Evolutionary conservation across 2,113 vertebrate species (phyloP), one percentile per base, ranked within the genome.

Genomic region (Polyodon spathula): DNA sequence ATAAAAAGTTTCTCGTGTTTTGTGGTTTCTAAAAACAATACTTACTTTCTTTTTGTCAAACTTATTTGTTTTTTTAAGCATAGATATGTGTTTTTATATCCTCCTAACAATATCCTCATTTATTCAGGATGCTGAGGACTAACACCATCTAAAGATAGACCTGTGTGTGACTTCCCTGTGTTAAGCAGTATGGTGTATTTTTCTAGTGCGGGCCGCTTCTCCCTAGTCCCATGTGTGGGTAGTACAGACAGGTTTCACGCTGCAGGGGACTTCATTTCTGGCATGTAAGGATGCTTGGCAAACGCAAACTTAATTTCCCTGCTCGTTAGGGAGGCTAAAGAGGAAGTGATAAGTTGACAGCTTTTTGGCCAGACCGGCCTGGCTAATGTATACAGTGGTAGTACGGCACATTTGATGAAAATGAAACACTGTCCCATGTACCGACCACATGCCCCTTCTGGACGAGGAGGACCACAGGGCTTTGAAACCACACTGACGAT

Each of bases 371-470:
- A 64, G 44, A 54, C 43, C 56, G 63, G 46, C 46, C 69, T 62
- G 68, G 60, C 69, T 72, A 56, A 73, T 0, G 56, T 65, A 68
- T 53, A 59, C 68, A 68, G 62, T 74, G 73, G 74, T 9, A 48
- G 53, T 6, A 1, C 37, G 53, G n/a, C 53, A 17, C 68, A 73
- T 57, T 57, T 11, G 64, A 51, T 56, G 41, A 46, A 62, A 68
- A 67, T 69, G 66, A 62, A 76, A 68, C 63, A 11, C 60, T 17
- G 52, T 70, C 71, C 66, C 73, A 56, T 44, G 67, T 59, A 7
- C 58, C 44, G 61, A 27, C 61, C 57, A 46, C 59, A 61, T 67
- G 71, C 67, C 63, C 75, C 78, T 79, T 72, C 76, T 81, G 80
- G 83, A 74, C 61, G 61, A 64, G 63, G 68, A 70, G 27, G 52